phyloP scores from a whole-genome alignment of 2,113 vertebrate genomes.

The Crocuta crocuta region DNA sequence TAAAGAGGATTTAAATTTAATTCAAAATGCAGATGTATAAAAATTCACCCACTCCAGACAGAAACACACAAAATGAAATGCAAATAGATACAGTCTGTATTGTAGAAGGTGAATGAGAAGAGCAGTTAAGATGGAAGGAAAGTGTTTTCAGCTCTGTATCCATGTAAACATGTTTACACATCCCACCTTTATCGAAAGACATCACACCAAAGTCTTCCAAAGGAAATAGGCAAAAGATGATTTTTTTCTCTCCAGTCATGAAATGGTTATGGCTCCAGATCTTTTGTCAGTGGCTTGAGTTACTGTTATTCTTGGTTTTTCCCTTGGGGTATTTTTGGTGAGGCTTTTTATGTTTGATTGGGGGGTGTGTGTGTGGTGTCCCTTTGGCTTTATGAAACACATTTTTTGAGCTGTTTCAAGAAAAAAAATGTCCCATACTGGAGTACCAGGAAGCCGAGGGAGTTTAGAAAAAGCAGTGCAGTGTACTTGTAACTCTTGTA shows the following conservation, averaged over 20 bases:
- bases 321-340: not conserved
- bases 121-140: not conserved
- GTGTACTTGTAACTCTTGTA: not conserved
- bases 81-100: not conserved
- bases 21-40: conserved; percentile 45
- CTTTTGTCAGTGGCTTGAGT: not conserved
- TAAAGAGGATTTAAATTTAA: conserved; percentile 61
- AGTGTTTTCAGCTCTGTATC: not conserved
- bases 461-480: not conserved
- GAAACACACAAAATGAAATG: conserved; percentile 20
- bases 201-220: not conserved
- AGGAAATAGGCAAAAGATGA: not conserved
- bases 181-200: not conserved
- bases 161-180: not conserved
- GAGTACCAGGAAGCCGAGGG: not conserved
- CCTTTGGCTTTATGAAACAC: not conserved
- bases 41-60: not conserved
- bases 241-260: not conserved
- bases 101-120: not conserved
- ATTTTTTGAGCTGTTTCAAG: not conserved
- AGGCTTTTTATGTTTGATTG: not conserved
- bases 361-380: not conserved
- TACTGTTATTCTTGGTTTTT: not conserved
- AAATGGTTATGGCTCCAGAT: not conserved
- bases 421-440: not conserved